These are phyloP conservation scores for Clitarchus hookeri DNA, from an alignment of 2,888 invertebrate species.

Conservation along the genomic window DNA sequence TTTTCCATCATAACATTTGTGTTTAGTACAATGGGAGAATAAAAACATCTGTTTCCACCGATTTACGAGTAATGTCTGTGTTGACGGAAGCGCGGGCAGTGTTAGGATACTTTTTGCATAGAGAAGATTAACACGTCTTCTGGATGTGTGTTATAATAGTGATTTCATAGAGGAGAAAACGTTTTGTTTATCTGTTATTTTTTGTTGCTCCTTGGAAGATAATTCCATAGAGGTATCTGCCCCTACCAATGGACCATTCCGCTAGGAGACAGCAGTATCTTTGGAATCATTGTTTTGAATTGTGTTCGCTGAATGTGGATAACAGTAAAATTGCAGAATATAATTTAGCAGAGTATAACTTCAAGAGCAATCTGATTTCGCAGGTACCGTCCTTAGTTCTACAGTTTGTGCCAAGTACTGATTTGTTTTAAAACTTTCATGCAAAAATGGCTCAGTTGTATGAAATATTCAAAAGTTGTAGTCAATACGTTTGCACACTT, in stretches of 20 bases:
- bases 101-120: not conserved
- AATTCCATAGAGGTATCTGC: not conserved
- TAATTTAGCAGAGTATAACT: not conserved
- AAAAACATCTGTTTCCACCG: too few species aligned
- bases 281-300: not conserved
- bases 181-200: not conserved
- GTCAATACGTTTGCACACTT: too few species aligned
- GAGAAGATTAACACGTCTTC: not conserved
- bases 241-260: not conserved
- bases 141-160: not conserved
- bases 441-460: too few species aligned
- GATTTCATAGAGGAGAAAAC: not conserved
- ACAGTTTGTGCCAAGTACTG: too few species aligned
- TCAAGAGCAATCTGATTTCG: not conserved
- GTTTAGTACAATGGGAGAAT: too few species aligned
- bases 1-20: too few species aligned
- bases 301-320: not conserved
- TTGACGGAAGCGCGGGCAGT: too few species aligned
- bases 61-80: too few species aligned
- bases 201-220: conserved; percentile 14
- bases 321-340: not conserved
- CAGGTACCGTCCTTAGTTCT: not conserved
- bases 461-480: too few species aligned
- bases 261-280: not conserved
- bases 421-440: too few species aligned